Conservation (phyloP, 2,888 invertebrate species). For the Pachymerium ferrugineum region DNA sequence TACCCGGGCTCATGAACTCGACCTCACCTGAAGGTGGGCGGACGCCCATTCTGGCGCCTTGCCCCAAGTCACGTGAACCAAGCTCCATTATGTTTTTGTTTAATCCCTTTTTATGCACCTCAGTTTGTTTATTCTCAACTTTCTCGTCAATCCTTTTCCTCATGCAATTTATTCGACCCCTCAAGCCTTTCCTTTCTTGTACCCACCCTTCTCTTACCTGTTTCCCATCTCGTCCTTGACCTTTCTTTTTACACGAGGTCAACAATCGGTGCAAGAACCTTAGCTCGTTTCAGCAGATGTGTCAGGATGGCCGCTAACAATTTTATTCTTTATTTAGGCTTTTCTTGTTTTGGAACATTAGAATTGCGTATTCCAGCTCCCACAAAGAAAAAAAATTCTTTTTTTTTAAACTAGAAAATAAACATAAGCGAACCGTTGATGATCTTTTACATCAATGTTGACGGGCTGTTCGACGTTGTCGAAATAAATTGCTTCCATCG, state of each 20-base stretch:
- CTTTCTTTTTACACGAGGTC: conserved; percentile 3
- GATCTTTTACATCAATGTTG: not conserved
- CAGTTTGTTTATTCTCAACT: conserved; percentile 7
- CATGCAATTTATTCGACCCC: conserved; percentile 4
- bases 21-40: conserved; percentile 27
- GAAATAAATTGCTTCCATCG: not conserved
- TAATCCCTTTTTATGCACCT: conserved; percentile 1
- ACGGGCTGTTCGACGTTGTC: not conserved
- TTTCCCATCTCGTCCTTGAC: conserved; percentile 22
- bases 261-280: conserved; percentile 27
- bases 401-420: too few relatives aligned
- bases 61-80: conserved; percentile 19
- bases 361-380: too few relatives aligned
- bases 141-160: conserved; percentile 2
- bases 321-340: not conserved
- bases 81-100: conserved; percentile 23
- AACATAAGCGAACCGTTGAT: too few relatives aligned
- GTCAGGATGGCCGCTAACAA: not conserved
- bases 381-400: too few relatives aligned
- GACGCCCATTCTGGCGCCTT: conserved; percentile 23
- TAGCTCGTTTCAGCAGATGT: not conserved
- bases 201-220: not conserved
- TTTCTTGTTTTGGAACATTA: not conserved
- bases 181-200: not conserved
- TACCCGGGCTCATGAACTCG: conserved; percentile 19